A percentile compares a stretch with the other conserved stretches of the same genome.
These are phyloP conservation scores for Monomorium pharaonis DNA, from an alignment of 1,140 invertebrate species.

Conservation along the genomic window DNA sequence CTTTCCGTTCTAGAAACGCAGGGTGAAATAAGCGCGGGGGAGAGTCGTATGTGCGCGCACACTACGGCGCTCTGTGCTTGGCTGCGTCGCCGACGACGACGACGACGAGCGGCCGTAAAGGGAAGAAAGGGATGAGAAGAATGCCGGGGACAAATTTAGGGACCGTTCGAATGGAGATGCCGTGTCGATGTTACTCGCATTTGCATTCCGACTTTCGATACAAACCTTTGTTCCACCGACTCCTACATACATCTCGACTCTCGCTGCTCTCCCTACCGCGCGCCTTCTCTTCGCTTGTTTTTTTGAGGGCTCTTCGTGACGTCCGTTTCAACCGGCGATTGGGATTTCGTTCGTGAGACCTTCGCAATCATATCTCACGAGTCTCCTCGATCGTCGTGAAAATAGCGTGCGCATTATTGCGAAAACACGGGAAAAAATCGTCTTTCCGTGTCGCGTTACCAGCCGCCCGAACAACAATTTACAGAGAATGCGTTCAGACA, in stretches of 20 bases:
- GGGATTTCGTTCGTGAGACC: constrained; percentile 46
- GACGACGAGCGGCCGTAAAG: too few relatives aligned
- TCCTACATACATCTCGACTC: background rate
- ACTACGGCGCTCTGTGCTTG: constrained; percentile 7
- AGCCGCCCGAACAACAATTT: constrained; percentile 25
- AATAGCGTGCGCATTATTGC: constrained; percentile 44
- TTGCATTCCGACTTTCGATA: constrained; percentile 77
- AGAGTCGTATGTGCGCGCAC: constrained; percentile 5
- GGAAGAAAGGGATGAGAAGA: constrained; percentile 59
- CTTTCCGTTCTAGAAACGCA: constrained; percentile 55
- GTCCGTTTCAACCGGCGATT: constrained; percentile 35
- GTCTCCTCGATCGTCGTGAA: constrained; percentile 34
- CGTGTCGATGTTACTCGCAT: constrained; percentile 77
- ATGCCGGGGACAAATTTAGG: constrained; percentile 76
- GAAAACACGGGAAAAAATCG: constrained; percentile 1
- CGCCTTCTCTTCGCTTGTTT: background rate
- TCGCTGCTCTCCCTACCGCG: background rate
- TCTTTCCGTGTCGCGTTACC: constrained; percentile 35
- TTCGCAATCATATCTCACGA: constrained; percentile 50
- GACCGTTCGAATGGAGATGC: constrained; percentile 77
- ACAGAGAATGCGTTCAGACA: constrained; percentile 23
- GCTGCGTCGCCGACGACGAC: constrained; percentile 32
- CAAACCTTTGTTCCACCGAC: constrained; percentile 70
- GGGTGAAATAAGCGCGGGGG: constrained; percentile 45
- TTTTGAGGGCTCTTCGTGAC: constrained; percentile 11